Base-by-base conservation (phyloP, 2,888 invertebrate species). In the Pyrrhosoma nymphula region DNA sequence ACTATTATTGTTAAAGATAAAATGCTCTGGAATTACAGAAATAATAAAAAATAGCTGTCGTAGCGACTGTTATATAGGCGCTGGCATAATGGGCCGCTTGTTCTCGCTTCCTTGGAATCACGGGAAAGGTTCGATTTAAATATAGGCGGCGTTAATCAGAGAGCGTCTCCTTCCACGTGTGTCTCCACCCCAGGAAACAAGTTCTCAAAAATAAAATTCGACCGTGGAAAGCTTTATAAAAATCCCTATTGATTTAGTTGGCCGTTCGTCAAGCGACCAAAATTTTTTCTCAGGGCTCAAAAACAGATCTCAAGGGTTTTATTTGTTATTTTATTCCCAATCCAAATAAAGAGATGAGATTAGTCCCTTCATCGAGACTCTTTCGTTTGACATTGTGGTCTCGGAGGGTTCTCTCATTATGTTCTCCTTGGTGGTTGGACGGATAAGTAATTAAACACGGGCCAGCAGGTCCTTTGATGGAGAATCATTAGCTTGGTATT, bases 71-170 rank as follows among this genome's bases (percentile, higher is more conserved):
- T 60, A 10, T 60, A 14, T 18, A 60, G 60, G 23, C 69, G 26
- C 12, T n/a, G 8, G 23, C n/a, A 69, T 30, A 82, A 82, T 82
- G 82, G 82, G 16, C 82, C 82, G 35, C 18, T 35, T 35, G 82
- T 82, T 35, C 82, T 12, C 35, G n/a, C n/a, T 4, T 8, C 30
- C 4, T 4, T 10, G 82, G n/a, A 14, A 82, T 35, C 35, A 16
- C 82, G 12, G 82, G 35, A 82, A 35, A 35, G 82, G 82, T 82
- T 82, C 16, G 82, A 82, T 82, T 82, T 82, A 82, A 35, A 82
- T 82, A 35, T 82, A 82, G 82, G 26, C 82, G 82, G 30, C 82
- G 82, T 82, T 82, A 82, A 82, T 82, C 82, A 82, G 82, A 35
- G 14, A 82, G 82, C 82, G 82, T 82, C 82, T 18, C 82, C 35